phyloP scores from a whole-genome alignment of 2,888 invertebrate genomes.

The Leucania comma region DNA sequence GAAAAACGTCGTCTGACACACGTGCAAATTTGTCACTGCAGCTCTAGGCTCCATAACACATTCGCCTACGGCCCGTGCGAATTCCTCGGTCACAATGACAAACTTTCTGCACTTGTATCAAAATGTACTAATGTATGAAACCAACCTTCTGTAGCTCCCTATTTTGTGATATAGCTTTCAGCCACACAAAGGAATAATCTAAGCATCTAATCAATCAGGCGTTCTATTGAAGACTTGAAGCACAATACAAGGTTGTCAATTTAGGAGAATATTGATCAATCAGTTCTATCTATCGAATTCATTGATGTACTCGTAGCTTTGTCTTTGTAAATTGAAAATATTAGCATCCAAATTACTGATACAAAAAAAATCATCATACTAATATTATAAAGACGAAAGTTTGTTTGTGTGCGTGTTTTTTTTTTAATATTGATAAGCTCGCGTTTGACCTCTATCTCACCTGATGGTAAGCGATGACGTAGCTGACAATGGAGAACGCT shows the following conservation, averaged over 20 bases:
- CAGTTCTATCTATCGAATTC: slow-evolving; percentile 5
- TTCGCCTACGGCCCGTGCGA: no score
- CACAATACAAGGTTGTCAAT: slow-evolving; percentile 25
- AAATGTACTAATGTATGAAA: not conserved
- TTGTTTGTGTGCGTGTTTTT: no score
- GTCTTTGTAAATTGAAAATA: not conserved
- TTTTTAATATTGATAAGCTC: no score
- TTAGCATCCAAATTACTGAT: not conserved
- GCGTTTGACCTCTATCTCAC: no score
- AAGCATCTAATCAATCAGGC: slow-evolving; percentile 36
- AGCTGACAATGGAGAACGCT: no score
- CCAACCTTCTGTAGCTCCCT: not conserved
- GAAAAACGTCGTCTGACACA: no score
- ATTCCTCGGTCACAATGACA: no score
- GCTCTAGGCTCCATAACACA: no score
- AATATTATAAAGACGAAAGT: no score
- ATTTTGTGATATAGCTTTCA: slow-evolving; percentile 4
- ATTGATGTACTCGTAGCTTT: not conserved
- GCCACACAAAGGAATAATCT: slow-evolving; percentile 34
- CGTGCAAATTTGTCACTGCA: no score
- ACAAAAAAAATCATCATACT: not conserved
- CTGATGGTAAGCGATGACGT: no score
- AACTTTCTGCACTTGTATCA: no score
- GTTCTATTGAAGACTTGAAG: slow-evolving; percentile 21
- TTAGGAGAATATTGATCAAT: slow-evolving; percentile 40